These are phyloP conservation scores for Colletes latitarsis DNA, from an alignment of 1,140 invertebrate species.

Conservation along the genomic window DNA sequence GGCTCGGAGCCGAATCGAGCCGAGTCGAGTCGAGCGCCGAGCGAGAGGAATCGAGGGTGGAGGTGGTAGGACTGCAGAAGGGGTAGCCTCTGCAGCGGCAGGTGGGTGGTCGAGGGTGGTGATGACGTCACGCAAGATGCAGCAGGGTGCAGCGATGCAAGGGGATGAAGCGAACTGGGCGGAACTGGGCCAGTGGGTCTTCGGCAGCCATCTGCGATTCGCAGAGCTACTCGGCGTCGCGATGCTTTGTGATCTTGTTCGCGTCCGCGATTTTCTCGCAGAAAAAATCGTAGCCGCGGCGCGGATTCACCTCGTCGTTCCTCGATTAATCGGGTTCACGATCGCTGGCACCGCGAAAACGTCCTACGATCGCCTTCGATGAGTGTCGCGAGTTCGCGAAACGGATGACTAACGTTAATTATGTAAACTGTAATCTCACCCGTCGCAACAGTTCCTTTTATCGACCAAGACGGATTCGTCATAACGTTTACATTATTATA, in stretches of 20 bases:
- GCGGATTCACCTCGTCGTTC: too few relatives aligned
- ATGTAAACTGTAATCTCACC: slow-evolving; percentile 29
- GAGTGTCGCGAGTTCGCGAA: neutral
- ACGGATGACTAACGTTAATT: slow-evolving; percentile 13
- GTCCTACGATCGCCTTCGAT: too few relatives aligned
- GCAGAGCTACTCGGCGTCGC: slow-evolving; percentile 55
- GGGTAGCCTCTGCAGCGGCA: slow-evolving; percentile 59
- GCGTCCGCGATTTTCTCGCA: slow-evolving; percentile 5
- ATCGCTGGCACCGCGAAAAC: too few relatives aligned
- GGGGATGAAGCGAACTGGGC: slow-evolving; percentile 68
- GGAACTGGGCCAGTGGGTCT: slow-evolving; percentile 79
- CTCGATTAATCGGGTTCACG: neutral
- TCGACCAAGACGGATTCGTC: neutral
- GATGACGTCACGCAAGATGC: slow-evolving; percentile 72
- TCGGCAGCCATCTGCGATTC: slow-evolving; percentile 75
- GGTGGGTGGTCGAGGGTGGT: slow-evolving; percentile 65
- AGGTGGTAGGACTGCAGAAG: slow-evolving; percentile 54
- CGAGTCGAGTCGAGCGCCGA: slow-evolving; percentile 30
- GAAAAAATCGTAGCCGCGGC: neutral
- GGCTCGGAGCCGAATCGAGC: slow-evolving; percentile 34
- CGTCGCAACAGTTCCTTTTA: slow-evolving; percentile 8
- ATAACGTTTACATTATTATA: neutral
- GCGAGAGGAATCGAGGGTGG: slow-evolving; percentile 28
- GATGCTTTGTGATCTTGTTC: neutral
- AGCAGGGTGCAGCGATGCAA: slow-evolving; percentile 69